A percentile compares a stretch with the other conserved stretches of the same genome.
phyloP scores from a whole-genome alignment of 1,140 invertebrate species.

The Conus betulinus region DNA sequence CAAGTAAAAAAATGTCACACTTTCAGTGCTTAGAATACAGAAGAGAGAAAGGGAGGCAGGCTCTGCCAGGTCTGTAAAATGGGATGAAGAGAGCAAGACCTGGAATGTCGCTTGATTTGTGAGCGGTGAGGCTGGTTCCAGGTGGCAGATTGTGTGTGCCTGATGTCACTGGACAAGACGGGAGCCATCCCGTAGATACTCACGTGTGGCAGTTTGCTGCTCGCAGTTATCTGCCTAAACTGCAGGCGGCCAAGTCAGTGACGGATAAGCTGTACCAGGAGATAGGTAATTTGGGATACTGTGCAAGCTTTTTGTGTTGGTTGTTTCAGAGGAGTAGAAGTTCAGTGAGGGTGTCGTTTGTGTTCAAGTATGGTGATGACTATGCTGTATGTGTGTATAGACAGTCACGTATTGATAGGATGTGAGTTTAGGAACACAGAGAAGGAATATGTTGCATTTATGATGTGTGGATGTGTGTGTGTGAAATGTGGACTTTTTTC shows the following conservation, averaged over 20 bases:
- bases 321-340: background rate
- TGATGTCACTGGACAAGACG: slow-evolving; percentile 95
- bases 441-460: no score
- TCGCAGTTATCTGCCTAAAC: slow-evolving; percentile 87
- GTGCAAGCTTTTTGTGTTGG: background rate
- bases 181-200: slow-evolving; percentile 94
- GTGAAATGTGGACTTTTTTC: no score
- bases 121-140: slow-evolving; percentile 63
- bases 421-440: no score
- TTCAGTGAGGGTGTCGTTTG: background rate
- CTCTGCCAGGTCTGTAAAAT: no score
- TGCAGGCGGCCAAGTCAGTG: slow-evolving; percentile 86
- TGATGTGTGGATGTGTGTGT: background rate
- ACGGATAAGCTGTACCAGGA: slow-evolving; percentile 90
- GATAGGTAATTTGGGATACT: slow-evolving; percentile 79
- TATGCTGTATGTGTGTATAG: background rate
- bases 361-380: no score
- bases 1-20: no score
- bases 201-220: slow-evolving; percentile 96
- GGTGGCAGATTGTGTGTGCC: slow-evolving; percentile 98
- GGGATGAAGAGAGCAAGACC: no score
- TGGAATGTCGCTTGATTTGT: no score
- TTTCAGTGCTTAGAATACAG: no score
- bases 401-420: no score
- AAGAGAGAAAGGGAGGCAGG: no score